These are phyloP conservation scores for Drusus annulatus DNA, from an alignment of 1,140 invertebrate species.

Conservation along the genomic window DNA sequence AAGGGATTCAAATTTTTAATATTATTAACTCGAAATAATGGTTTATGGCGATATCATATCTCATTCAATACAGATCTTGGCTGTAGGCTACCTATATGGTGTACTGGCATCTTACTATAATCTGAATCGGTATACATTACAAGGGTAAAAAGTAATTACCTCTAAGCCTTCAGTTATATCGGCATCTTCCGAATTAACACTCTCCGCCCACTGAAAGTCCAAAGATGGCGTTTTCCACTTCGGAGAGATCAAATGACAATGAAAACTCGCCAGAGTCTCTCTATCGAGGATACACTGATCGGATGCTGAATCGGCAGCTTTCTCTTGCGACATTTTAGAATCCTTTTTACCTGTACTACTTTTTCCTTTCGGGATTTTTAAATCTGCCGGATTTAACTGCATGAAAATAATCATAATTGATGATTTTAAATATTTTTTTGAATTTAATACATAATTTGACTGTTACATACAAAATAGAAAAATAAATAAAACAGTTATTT, in stretches of 20 bases:
- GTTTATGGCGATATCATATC: too few relatives aligned
- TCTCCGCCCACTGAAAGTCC: slow-evolving; percentile 67
- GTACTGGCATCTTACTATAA: too few relatives aligned
- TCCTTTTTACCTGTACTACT: not conserved
- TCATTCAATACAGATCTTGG: too few relatives aligned
- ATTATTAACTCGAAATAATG: too few relatives aligned
- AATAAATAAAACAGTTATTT: too few relatives aligned
- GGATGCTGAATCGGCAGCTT: not conserved
- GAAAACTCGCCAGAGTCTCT: slow-evolving; percentile 62
- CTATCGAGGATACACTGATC: not conserved
- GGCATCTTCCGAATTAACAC: not conserved
- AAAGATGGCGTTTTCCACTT: slow-evolving; percentile 65
- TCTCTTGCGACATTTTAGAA: slow-evolving; percentile 4
- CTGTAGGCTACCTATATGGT: too few relatives aligned
- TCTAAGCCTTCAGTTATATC: not conserved
- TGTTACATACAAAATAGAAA: too few relatives aligned
- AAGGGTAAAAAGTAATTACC: too few relatives aligned
- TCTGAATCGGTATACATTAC: too few relatives aligned
- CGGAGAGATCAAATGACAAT: slow-evolving; percentile 61
- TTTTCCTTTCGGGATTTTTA: slow-evolving; percentile 28
- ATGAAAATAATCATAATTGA: not conserved
- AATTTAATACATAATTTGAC: too few relatives aligned
- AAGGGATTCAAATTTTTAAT: too few relatives aligned
- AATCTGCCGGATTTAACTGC: slow-evolving; percentile 9
- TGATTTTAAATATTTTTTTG: too few relatives aligned